Percentiles rank a stretch among this genome's conserved stretches.
Conservation (phyloP, 2,797 vertebrate species). For the Microtus californicus region DNA sequence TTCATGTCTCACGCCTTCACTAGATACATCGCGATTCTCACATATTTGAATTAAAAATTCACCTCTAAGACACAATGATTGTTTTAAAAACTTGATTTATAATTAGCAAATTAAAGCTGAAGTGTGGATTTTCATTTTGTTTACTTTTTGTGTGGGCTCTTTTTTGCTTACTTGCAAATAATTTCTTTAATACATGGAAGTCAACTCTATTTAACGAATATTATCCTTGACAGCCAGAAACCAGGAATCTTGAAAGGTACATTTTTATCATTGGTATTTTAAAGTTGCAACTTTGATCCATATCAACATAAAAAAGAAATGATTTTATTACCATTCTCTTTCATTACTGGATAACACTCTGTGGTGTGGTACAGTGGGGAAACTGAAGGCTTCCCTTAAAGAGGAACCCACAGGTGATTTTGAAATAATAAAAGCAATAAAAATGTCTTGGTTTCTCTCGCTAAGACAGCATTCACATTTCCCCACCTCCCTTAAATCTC, state of each 20-base stretch:
- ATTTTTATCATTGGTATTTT: slow-evolving; percentile 76
- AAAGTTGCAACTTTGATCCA: slow-evolving; percentile 78
- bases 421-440: slow-evolving; percentile 56
- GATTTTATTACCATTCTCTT: slow-evolving; percentile 76
- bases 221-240: slow-evolving; percentile 75
- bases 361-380: slow-evolving; percentile 28
- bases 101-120: slow-evolving; percentile 79
- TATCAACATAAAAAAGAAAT: slow-evolving; percentile 77
- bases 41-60: slow-evolving; percentile 90
- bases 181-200: slow-evolving; percentile 71
- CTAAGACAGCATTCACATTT: slow-evolving; percentile 17
- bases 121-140: background rate
- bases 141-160: slow-evolving; percentile 2
- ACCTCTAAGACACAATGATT: slow-evolving; percentile 86
- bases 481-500: slow-evolving; percentile 60
- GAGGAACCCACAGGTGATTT: slow-evolving; percentile 67
- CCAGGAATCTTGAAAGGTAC: slow-evolving; percentile 77
- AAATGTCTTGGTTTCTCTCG: slow-evolving; percentile 59
- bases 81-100: slow-evolving; percentile 73
- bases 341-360: slow-evolving; percentile 68
- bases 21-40: slow-evolving; percentile 87
- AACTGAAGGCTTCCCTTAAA: slow-evolving; percentile 59
- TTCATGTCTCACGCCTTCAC: slow-evolving; percentile 69
- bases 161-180: slow-evolving; percentile 66
- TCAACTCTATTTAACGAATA: slow-evolving; percentile 76